Evolutionary conservation across 2,888 invertebrate species (phyloP), one percentile per base, ranked within the genome.

Genomic region (Gibbula magus): DNA sequence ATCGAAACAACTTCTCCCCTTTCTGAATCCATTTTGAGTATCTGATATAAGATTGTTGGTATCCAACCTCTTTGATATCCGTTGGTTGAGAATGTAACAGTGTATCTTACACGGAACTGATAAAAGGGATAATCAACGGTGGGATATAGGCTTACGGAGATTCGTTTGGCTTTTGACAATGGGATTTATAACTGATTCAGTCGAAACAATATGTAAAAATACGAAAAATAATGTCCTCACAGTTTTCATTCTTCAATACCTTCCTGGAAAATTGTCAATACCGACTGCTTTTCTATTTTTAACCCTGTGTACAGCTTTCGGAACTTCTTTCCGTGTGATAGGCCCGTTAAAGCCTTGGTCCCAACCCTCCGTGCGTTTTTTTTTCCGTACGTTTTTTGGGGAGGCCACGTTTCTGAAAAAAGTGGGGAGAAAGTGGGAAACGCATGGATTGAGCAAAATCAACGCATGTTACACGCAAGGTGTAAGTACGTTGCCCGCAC

Each of bases 101-200:
- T 79, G 61, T 22, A 79, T 79, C 32, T 74, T 82, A 67, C 77
- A 77, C 18, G 75, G 76, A 22, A 81, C 78, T 0, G 81, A 81
- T n/a, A n/a, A n/a, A n/a, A n/a, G n/a, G n/a, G n/a, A 73, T 1
- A 77, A 77, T n/a, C 80, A 74, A 18, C 73, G 35, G 20, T 78
- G 73, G 56, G 78, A 78, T 29, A 54, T 20, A 2, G 78, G 76
- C 3, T 76, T 16, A 0, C 56, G 32, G 4, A 39, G 76, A 18
- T 67, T 35, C 0, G 32, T 22, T 0, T 51, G 39, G 20, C 32
- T 35, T 61, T 80, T 80, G 3, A 20, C 51, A 25, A 81, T 81
- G 1, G 77, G 79, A 51, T 76, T 75, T 18, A 81, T 79, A 32
- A 79, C 73, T 16, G 70, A 54, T 18, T 22, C 75, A 7, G 35